These are phyloP conservation scores for Ammospiza nelsoni DNA, from an alignment of 2,113 vertebrate species.

Conservation along the genomic window DNA sequence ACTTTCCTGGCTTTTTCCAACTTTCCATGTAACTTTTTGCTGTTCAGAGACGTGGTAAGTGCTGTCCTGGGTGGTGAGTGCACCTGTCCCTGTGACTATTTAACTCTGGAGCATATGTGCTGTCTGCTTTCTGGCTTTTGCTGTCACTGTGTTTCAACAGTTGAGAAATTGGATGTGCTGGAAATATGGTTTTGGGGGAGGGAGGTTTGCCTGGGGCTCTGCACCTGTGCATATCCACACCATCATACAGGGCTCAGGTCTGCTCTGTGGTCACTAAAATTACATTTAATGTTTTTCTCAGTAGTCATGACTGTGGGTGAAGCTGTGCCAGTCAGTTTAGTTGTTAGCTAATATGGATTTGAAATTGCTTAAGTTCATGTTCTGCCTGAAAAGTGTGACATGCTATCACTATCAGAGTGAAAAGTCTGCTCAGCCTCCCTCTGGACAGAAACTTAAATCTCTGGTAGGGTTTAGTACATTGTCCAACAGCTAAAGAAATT, in stretches of 20 bases:
- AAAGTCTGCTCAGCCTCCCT: background rate
- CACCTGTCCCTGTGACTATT: background rate
- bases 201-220: background rate
- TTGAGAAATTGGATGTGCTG: background rate
- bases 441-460: background rate
- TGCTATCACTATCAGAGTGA: background rate
- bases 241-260: accelerated
- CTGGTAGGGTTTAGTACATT: background rate
- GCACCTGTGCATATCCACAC: background rate
- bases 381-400: background rate
- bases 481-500: background rate
- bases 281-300: background rate
- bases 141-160: background rate
- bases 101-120: background rate
- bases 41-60: background rate
- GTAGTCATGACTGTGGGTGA: background rate
- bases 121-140: background rate
- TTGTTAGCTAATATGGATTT: background rate
- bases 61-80: background rate
- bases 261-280: background rate
- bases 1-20: background rate
- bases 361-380: background rate
- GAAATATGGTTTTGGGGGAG: background rate
- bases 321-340: background rate
- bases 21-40: background rate